Evolutionary conservation across 1,140 invertebrate genomes (phyloP).

Genomic region (Drosophila cardini): DNA sequence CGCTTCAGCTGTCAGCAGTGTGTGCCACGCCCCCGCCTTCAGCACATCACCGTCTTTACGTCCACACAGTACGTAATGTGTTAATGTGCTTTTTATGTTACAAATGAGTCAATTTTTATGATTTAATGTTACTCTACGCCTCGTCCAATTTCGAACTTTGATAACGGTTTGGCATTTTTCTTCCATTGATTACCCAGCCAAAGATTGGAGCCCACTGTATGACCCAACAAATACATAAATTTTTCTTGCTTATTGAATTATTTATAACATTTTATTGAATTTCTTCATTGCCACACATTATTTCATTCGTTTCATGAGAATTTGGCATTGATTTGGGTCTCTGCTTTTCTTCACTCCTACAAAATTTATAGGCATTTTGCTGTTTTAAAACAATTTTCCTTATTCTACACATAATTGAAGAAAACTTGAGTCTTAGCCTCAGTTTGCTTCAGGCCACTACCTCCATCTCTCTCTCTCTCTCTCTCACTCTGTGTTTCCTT

Average conservation of each 20-base stretch:
- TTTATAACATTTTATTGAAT: conserved; percentile 79
- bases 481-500: not conserved
- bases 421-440: conserved; percentile 26
- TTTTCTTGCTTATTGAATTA: conserved; percentile 72
- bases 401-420: conserved; percentile 57
- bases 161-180: conserved; percentile 73
- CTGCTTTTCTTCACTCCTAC: not conserved
- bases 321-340: conserved; percentile 72
- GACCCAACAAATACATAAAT: conserved; percentile 47
- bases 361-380: conserved; percentile 27
- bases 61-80: conserved; percentile 63
- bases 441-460: conserved; percentile 1
- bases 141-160: conserved; percentile 59
- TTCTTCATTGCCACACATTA: conserved; percentile 62
- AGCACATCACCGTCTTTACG: not conserved
- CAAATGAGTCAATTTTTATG: conserved; percentile 83
- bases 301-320: conserved; percentile 27
- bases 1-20: conserved; percentile 65
- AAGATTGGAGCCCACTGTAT: not conserved
- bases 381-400: conserved; percentile 34
- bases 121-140: conserved; percentile 67
- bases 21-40: not conserved
- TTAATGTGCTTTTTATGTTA: conserved; percentile 83
- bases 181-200: conserved; percentile 58
- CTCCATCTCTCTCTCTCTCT: not conserved